Conservation (phyloP, 2,113 vertebrate genomes). For the Gobiocypris rarus region DNA sequence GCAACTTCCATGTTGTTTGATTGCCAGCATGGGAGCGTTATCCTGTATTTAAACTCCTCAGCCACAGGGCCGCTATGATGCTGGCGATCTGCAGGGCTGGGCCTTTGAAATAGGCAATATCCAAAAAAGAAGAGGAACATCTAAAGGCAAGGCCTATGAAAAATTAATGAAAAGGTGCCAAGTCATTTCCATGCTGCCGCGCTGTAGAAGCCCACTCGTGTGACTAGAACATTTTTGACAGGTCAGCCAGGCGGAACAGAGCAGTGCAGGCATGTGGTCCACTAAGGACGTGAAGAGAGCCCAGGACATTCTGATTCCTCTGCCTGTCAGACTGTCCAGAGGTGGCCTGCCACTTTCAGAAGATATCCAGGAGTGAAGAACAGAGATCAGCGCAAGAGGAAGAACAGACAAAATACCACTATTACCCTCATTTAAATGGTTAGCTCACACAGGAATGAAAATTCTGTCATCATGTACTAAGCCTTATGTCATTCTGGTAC, state of each 20-base stretch:
- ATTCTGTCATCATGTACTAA: slow-evolving; percentile 5
- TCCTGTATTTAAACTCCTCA: not conserved
- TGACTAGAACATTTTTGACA: slow-evolving; percentile 51
- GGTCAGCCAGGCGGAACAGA: slow-evolving; percentile 49
- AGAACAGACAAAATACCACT: not conserved
- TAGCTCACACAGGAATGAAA: not conserved
- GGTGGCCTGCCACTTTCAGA: slow-evolving; percentile 27
- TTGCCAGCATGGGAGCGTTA: not conserved
- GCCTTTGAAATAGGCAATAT: slow-evolving; percentile 22
- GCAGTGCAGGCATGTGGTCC: slow-evolving; percentile 47
- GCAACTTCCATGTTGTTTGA: slow-evolving; percentile 5
- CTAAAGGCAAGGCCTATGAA: slow-evolving; percentile 46
- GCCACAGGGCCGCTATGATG: not conserved
- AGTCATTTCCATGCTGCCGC: slow-evolving; percentile 46
- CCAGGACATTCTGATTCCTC: slow-evolving; percentile 39
- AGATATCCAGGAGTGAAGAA: slow-evolving; percentile 8
- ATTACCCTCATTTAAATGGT: not conserved
- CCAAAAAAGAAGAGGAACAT: slow-evolving; percentile 18
- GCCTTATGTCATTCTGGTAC: not conserved
- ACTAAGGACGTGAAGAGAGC: slow-evolving; percentile 17
- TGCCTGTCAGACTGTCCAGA: slow-evolving; percentile 39
- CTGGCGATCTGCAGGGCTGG: not conserved
- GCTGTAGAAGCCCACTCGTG: slow-evolving; percentile 31
- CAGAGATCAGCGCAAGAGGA: not conserved
- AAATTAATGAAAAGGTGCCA: slow-evolving; percentile 46